Percentiles rank a stretch among this genome's conserved stretches.
phyloP scores from a whole-genome alignment of 2,888 invertebrate genomes.

The Phyllotreta striolata region DNA sequence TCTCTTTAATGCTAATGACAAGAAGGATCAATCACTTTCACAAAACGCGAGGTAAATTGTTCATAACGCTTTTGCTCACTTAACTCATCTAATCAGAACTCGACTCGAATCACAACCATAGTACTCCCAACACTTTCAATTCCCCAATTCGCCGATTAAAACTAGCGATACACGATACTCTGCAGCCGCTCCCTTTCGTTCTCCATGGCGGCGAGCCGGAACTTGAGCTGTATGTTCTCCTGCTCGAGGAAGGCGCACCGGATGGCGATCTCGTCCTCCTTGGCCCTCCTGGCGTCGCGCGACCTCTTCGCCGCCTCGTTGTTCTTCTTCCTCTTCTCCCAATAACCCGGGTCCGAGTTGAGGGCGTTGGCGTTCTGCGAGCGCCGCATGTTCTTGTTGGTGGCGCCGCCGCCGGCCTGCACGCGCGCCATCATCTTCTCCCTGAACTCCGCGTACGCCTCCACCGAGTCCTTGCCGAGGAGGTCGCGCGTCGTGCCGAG shows the following conservation, averaged over 20 bases:
- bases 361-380: slow-evolving; percentile 44
- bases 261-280: slow-evolving; percentile 92
- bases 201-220: slow-evolving; percentile 43
- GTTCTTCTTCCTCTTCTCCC: slow-evolving; percentile 88
- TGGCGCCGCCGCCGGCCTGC: slow-evolving; percentile 63
- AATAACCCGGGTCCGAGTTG: slow-evolving; percentile 78
- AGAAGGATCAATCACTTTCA: slow-evolving; percentile 22
- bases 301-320: slow-evolving; percentile 96
- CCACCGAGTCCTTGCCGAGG: slow-evolving; percentile 68
- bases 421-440: slow-evolving; percentile 73
- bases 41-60: background rate
- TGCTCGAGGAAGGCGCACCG: slow-evolving; percentile 87
- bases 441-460: slow-evolving; percentile 77
- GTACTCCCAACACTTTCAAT: background rate
- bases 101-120: background rate
- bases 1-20: slow-evolving; percentile 24
- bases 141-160: no score
- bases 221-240: slow-evolving; percentile 80
- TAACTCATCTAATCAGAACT: no score
- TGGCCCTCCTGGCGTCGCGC: slow-evolving; percentile 85
- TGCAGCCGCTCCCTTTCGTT: slow-evolving; percentile 50
- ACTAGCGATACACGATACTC: slow-evolving; percentile 30
- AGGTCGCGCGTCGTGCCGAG: slow-evolving; percentile 61
- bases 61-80: slow-evolving; percentile 1
- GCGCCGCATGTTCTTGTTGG: slow-evolving; percentile 79